Evolutionary conservation across 2,888 invertebrate species (phyloP), one percentile per base, ranked within the genome.

Genomic region (Hirtodrosophila histrioides): DNA sequence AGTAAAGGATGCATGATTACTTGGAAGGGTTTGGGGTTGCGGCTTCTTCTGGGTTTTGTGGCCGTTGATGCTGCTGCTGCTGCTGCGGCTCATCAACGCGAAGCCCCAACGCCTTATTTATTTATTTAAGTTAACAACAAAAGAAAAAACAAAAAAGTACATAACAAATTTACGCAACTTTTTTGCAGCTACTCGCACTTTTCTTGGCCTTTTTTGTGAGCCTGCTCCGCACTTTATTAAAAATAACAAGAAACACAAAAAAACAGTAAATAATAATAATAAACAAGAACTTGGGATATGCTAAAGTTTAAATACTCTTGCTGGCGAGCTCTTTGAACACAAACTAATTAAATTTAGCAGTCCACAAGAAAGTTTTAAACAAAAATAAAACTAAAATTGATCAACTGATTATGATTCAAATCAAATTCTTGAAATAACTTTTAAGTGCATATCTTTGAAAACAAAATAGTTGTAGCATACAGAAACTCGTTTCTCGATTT

Each of bases 91-190:
- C 82, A 81, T 85, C 82, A 85, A 75, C 86, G 58, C 71, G 53
- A 61, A 55, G 45, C 55, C 62, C 40, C 53, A 66, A 53, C 50
- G 67, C 67, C 68, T 69, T 83, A 77, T 80, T 86, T 86, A 84
- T 84, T 86, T 84, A 87, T 82, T 82, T 77, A 84, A 85, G 70
- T 81, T 85, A 67, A 72, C 58, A 66, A 66, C 55, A 77, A 64
- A 48, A 64, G 35, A 27, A 51, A 27, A 11, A 68, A 49, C 41
- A 50, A 66, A 35, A 54, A 49, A 78, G 74, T 71, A 77, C 73
- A 84, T 86, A 86, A 86, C 72, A 87, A 84, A 84, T 85, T 87
- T 87, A 85, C 84, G 85, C 87, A 87, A 79, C 77, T 77, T 73
- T 75, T 68, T 64, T 57, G 58, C 53, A 46, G 41, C 58, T 43